These are phyloP conservation scores for zebrafish (Danio rerio) DNA, from an alignment of 2,113 vertebrate genomes.

Conservation along the genomic window DNA sequence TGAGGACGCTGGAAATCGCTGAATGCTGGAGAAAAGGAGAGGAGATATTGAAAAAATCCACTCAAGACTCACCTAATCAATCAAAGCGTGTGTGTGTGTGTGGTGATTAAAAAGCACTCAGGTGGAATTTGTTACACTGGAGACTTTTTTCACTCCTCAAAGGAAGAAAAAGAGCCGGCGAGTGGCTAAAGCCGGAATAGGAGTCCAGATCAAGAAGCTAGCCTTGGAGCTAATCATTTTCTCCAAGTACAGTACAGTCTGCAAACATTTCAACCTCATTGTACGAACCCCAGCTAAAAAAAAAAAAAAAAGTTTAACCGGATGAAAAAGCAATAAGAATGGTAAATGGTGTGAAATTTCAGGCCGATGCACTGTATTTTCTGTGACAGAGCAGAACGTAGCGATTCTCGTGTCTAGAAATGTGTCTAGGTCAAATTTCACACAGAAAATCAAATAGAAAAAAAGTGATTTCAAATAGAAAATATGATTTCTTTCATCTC, in stretches of 20 bases:
- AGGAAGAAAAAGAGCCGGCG: constrained; percentile 16
- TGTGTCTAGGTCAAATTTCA: not conserved
- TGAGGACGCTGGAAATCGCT: not conserved
- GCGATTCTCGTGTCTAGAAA: not conserved
- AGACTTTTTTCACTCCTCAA: constrained; percentile 11
- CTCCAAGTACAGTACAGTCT: not conserved
- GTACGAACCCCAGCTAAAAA: not conserved
- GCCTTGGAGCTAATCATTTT: constrained; percentile 6
- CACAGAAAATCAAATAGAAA: too few relatives aligned
- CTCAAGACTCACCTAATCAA: not conserved
- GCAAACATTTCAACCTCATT: not conserved
- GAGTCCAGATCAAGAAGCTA: constrained; percentile 19
- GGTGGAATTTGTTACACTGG: constrained; percentile 33
- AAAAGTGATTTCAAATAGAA: too few relatives aligned
- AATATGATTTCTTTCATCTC: too few relatives aligned
- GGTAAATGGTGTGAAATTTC: not conserved
- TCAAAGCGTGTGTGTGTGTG: not conserved
- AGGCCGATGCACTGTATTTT: not conserved
- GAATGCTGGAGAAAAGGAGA: constrained; percentile 14
- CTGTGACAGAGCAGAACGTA: not conserved
- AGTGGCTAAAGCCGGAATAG: constrained; percentile 25
- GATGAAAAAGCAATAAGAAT: not conserved
- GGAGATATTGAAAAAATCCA: constrained; percentile 3
- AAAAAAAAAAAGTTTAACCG: not conserved
- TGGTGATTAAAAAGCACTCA: constrained; percentile 37